phyloP scores from a whole-genome alignment of 1,140 invertebrate species.

The Hylaeus anthracinus region DNA sequence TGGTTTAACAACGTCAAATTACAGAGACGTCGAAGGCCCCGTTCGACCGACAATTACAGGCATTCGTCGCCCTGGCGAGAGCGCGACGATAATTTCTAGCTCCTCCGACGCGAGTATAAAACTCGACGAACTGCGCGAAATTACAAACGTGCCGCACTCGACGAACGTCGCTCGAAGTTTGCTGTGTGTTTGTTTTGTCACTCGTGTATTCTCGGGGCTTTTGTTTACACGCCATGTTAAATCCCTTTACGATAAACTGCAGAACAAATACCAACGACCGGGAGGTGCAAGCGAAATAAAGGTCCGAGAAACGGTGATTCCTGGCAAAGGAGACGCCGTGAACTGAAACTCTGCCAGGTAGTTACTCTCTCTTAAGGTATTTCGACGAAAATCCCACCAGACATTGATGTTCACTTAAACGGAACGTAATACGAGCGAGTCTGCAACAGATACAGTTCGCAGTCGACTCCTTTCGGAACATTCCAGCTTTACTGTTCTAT shows the following conservation, averaged over 20 bases:
- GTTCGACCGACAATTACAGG: slow-evolving; percentile 38
- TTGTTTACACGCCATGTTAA: slow-evolving; percentile 17
- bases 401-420: background rate
- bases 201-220: background rate
- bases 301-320: background rate
- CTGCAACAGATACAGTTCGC: too few relatives aligned
- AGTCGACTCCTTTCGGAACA: too few relatives aligned
- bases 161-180: slow-evolving; percentile 4
- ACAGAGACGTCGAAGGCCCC: slow-evolving; percentile 24
- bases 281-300: background rate
- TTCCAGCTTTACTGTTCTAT: too few relatives aligned
- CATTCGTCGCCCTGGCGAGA: background rate
- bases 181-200: slow-evolving; percentile 2
- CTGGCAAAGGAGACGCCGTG: background rate
- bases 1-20: slow-evolving; percentile 33
- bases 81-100: slow-evolving; percentile 15
- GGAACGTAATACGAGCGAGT: too few relatives aligned
- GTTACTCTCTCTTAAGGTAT: background rate
- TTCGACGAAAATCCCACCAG: background rate
- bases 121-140: slow-evolving; percentile 23
- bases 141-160: slow-evolving; percentile 6
- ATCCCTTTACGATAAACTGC: slow-evolving; percentile 21
- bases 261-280: slow-evolving; percentile 5
- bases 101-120: slow-evolving; percentile 29
- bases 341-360: background rate